Evolutionary conservation across 2,888 invertebrate genomes (phyloP).

Genomic region (Calameuta pallipes): DNA sequence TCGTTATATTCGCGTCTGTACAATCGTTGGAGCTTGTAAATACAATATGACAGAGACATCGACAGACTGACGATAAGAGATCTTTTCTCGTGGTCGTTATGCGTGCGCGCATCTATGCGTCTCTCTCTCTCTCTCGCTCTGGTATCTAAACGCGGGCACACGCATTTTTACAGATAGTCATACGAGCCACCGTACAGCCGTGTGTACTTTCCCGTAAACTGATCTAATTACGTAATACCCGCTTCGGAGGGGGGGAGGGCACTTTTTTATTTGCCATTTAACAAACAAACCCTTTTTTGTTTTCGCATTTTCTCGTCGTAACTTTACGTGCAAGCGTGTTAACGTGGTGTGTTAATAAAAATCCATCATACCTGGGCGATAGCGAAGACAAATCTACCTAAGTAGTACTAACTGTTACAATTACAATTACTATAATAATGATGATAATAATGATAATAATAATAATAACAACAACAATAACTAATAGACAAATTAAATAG

Average conservation of each 20-base stretch:
- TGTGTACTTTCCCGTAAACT: neutral
- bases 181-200: neutral
- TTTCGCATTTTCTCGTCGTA: neutral
- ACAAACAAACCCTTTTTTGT: neutral
- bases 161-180: neutral
- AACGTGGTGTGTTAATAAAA: slow-evolving; percentile 7
- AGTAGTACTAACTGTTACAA: slow-evolving; percentile 16
- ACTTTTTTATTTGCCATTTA: neutral
- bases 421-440: slow-evolving; percentile 26
- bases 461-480: slow-evolving; percentile 38
- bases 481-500: slow-evolving; percentile 37
- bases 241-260: neutral
- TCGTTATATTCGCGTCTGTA: slow-evolving; percentile 60
- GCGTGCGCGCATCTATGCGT: neutral
- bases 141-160: neutral
- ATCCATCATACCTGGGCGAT: slow-evolving; percentile 4
- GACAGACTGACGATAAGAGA: neutral
- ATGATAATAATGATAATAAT: slow-evolving; percentile 31
- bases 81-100: neutral
- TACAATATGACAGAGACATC: neutral
- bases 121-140: neutral
- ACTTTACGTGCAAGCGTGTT: neutral
- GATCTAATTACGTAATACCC: neutral
- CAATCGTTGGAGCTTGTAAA: slow-evolving; percentile 36
- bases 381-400: slow-evolving; percentile 11